Conservation (phyloP, 2,888 invertebrate genomes). For the Crepidodera aurea region DNA sequence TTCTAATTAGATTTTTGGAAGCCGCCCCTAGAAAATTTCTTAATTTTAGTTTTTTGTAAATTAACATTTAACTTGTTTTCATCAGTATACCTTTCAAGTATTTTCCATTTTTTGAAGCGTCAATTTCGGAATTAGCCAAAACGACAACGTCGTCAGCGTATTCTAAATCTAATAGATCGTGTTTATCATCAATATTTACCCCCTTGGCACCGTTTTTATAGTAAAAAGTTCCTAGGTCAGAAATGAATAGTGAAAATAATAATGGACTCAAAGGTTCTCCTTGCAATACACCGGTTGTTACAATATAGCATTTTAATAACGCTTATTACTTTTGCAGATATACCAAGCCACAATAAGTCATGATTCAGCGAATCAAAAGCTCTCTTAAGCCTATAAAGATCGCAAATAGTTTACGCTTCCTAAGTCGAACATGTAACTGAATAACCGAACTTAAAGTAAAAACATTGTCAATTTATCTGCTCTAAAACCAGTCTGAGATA, state of each 20-base stretch:
- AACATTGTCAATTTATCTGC: no score
- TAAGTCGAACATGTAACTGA: no score
- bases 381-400: no score
- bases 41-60: not conserved
- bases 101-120: not conserved
- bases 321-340: no score
- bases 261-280: slow-evolving; percentile 19
- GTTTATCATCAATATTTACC: slow-evolving; percentile 19
- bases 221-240: slow-evolving; percentile 14
- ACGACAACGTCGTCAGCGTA: slow-evolving; percentile 25
- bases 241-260: slow-evolving; percentile 7
- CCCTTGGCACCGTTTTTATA: slow-evolving; percentile 7
- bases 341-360: no score
- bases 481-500: no score
- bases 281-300: slow-evolving; percentile 16
- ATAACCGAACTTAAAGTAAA: no score
- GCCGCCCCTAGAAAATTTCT: not conserved
- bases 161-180: slow-evolving; percentile 15
- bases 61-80: not conserved
- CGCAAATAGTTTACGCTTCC: no score
- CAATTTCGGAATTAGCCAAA: slow-evolving; percentile 14
- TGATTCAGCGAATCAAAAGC: no score
- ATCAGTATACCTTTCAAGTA: not conserved
- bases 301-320: not conserved
- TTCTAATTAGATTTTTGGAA: slow-evolving; percentile 1